A percentile compares a stretch with the other conserved stretches of the same genome.
These are phyloP conservation scores for Pipa parva DNA, from an alignment of 2,113 vertebrate genomes.

Conservation along the genomic window DNA sequence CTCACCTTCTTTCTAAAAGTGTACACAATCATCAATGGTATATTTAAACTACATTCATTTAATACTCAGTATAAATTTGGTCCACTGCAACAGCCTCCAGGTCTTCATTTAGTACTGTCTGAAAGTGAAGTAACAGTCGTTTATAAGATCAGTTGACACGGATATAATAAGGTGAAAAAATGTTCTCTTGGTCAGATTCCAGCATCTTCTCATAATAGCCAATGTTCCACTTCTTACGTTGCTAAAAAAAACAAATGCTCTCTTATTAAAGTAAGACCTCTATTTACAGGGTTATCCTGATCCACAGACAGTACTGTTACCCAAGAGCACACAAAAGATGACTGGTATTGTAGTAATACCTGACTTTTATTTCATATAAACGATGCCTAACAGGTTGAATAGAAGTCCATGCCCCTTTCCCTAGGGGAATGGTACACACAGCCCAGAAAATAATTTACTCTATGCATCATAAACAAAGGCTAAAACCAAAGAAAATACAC, in stretches of 20 bases:
- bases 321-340: not conserved
- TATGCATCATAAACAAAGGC: too few relatives aligned
- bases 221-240: constrained; percentile 11
- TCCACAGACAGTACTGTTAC: too few relatives aligned
- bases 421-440: too few relatives aligned
- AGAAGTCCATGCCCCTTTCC: too few relatives aligned
- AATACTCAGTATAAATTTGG: not conserved
- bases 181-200: constrained; percentile 19
- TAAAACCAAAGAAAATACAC: not conserved
- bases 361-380: too few relatives aligned
- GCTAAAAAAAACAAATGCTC: constrained; percentile 4
- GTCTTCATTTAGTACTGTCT: not conserved
- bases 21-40: not conserved
- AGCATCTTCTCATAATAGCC: constrained; percentile 22
- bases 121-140: not conserved
- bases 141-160: not conserved
- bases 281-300: too few relatives aligned
- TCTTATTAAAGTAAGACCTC: not conserved
- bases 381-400: too few relatives aligned
- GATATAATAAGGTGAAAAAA: constrained; percentile 27
- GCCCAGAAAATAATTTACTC: too few relatives aligned
- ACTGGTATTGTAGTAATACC: not conserved
- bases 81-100: not conserved
- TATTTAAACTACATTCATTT: not conserved
- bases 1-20: not conserved